These are phyloP conservation scores for Syritta pipiens DNA, from an alignment of 2,888 invertebrate species.

Conservation along the genomic window DNA sequence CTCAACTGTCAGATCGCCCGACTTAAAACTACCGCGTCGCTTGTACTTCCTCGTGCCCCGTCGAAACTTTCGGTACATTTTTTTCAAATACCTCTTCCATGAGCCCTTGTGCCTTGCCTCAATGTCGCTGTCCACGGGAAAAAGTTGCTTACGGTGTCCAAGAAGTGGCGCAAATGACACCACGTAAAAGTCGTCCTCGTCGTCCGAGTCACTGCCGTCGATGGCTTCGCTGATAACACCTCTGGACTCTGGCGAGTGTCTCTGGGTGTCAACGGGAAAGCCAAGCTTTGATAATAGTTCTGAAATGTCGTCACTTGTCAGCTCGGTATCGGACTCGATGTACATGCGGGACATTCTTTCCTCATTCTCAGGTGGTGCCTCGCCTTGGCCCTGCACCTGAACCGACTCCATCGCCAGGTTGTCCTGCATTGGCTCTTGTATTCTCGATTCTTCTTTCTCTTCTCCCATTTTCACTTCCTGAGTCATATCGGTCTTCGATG, in stretches of 20 bases:
- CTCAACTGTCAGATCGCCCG: constrained; percentile 48
- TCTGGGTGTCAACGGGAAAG: constrained; percentile 14
- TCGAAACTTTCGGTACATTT: constrained; percentile 49
- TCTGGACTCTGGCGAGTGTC: constrained; percentile 18
- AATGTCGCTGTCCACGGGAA: constrained; percentile 22
- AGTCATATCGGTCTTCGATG: too few species aligned
- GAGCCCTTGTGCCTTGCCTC: constrained; percentile 37
- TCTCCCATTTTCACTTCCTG: constrained; percentile 17
- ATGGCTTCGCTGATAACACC: constrained; percentile 2
- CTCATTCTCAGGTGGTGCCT: constrained; percentile 8
- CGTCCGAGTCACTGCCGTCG: not conserved
- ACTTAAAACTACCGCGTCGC: constrained; percentile 36
- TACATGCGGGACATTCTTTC: constrained; percentile 32
- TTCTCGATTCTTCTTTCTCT: constrained; percentile 12
- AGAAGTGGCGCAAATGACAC: constrained; percentile 29
- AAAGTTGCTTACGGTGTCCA: constrained; percentile 22
- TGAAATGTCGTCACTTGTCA: constrained; percentile 34
- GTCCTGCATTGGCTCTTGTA: constrained; percentile 20
- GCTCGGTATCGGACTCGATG: constrained; percentile 22
- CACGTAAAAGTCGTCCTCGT: constrained; percentile 34
- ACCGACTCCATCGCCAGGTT: not conserved
- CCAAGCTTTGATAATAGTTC: constrained; percentile 37
- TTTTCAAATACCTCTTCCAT: constrained; percentile 46
- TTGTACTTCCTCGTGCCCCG: constrained; percentile 39
- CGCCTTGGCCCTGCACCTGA: constrained; percentile 2